Base-by-base conservation (phyloP, 2,888 invertebrate species). In the Embidobia sp. region DNA sequence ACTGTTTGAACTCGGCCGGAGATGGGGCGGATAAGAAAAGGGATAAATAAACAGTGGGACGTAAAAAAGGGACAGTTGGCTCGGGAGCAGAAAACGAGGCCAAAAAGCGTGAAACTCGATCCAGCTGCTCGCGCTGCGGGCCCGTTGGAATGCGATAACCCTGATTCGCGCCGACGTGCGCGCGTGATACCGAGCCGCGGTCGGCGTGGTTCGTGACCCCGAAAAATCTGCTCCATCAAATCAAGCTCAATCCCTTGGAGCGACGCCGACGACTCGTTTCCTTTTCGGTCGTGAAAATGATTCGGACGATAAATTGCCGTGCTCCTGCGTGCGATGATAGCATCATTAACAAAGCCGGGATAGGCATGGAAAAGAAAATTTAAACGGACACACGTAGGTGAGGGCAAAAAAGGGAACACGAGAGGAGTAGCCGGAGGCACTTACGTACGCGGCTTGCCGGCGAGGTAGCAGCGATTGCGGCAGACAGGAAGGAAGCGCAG, bases 401-500 rank as follows among this genome's bases (percentile, higher is more conserved):
- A 49, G 15, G 29, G 61, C 48, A 61, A 18, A 73, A 75, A 79
- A 66, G 67, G 59, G 59, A 75, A 48, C 35, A 27, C 31, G n/a
- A n/a, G n/a, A n/a, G n/a, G 63, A 48, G 69, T 59, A 49, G 57
- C 48, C 29, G 64, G 44, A 19, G 42, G 64, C 31, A 67, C 61
- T 57, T 49, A 66, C 29, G 57, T 75, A n/a, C n/a, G n/a, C n/a
- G n/a, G n/a, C n/a, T n/a, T n/a, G n/a, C n/a, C n/a, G n/a, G n/a
- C n/a, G n/a, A n/a, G n/a, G 78, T 59, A 79, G 79, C 83, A 84
- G 85, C 84, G 85, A 84, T 85, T 81, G 86, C 86, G 81, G 78
- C 77, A 82, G 87, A 87, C 87, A 88, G 88, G 88, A 88, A 88
- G 88, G 88, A 88, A 88, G 87, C 87, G 87, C 88, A 86, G 84